Base-by-base conservation (phyloP, 2,888 invertebrate genomes). In the Eristalis tenax region DNA sequence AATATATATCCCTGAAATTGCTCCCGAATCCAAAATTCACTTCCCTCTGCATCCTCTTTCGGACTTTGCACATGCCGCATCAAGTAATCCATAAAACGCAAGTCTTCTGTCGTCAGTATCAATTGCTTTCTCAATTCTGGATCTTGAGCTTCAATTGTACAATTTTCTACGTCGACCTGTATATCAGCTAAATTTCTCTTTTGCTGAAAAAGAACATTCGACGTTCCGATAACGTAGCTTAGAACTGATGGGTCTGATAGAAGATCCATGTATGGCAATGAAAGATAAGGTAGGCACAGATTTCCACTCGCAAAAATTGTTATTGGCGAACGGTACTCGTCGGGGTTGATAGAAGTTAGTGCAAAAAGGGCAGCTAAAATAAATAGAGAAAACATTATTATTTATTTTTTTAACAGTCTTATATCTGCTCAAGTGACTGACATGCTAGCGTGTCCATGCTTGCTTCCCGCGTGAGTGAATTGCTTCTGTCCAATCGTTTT, bases 121-220 rank as follows among this genome's bases (percentile, higher is more conserved):
- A 99, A 93, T 91, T 97, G 96, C 89, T 96, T 95, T 89, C 97
- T 95, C 82, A 99, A 93, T 88, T 97, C 96, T 76, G 96, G 93
- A 92, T 98, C 98, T 57, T 91, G 90, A 35, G 96, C 95, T 91
- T 99, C 98, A 91, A 99, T 96, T 91, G 97, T 95, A 89, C 96
- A 96, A 89, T 96, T 96, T 92, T 97, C 97, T 75, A 97, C 95
- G 94, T 98, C 98, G 2, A 99, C 96, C 75, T 99, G 93, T 22
- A 98, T 97, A 93, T 99, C 99, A 87, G 98, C 97, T 69, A 99
- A 93, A 90, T 98, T 97, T 86, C 97, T 95, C 91, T 98, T 98
- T 92, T 99, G 99, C 92, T 98, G 98, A 92, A 99, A 99, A 50
- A 99, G 94, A n/a, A 98, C 97, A 94, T 99, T 99, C 18, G 99